A percentile compares a stretch with the other conserved stretches of the same genome.
These are phyloP conservation scores for Pristionchus mayeri DNA, from an alignment of 2,888 invertebrate species.

Conservation along the genomic window DNA sequence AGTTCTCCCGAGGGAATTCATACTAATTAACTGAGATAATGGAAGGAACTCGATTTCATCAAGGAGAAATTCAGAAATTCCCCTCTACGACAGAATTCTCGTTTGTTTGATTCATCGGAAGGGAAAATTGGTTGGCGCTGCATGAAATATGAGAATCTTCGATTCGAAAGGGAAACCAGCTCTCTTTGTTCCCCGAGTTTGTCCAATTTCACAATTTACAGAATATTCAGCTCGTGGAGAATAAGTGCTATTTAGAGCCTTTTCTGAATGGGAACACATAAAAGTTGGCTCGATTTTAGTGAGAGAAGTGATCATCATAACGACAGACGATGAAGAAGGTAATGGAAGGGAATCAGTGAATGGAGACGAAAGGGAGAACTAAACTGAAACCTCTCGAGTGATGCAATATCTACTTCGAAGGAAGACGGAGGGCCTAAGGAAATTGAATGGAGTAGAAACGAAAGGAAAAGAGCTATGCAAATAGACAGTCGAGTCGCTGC, in stretches of 20 bases:
- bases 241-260: neutral
- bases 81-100: neutral
- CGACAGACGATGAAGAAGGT: neutral
- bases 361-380: too few relatives aligned
- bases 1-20: conserved; percentile 28
- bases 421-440: conserved; percentile 3
- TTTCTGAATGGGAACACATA: neutral
- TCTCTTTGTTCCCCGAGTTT: conserved; percentile 16
- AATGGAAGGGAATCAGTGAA: too few relatives aligned
- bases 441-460: conserved; percentile 26
- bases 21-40: conserved; percentile 8
- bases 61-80: neutral
- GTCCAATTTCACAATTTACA: neutral
- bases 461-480: neutral
- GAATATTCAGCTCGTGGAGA: neutral
- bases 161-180: conserved; percentile 1
- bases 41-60: conserved; percentile 4
- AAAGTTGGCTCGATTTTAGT: neutral
- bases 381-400: too few relatives aligned
- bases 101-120: neutral
- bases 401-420: too few relatives aligned
- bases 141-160: conserved; percentile 36
- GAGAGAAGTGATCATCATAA: neutral
- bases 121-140: conserved; percentile 31
- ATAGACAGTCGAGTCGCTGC: neutral